These are phyloP conservation scores for Drosophila borborema DNA, from an alignment of 2,888 invertebrate species.

Conservation along the genomic window DNA sequence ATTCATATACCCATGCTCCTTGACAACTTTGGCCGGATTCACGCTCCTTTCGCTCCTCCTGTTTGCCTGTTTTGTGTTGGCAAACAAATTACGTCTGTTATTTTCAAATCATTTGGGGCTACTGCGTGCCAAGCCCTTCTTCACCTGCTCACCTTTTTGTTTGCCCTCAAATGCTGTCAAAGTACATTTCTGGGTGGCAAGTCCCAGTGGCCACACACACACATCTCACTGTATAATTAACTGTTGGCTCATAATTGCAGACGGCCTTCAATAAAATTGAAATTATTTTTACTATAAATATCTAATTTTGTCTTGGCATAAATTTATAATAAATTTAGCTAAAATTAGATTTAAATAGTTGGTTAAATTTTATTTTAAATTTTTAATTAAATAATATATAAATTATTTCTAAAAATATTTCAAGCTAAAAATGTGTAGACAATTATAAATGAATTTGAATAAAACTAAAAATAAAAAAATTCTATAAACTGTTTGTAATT, in stretches of 20 bases:
- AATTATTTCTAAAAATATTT: neutral
- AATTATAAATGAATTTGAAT: too few species aligned
- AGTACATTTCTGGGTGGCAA: constrained; percentile 12
- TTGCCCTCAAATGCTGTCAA: constrained; percentile 8
- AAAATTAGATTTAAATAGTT: neutral
- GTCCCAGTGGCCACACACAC: constrained; percentile 15
- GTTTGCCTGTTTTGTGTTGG: constrained; percentile 50
- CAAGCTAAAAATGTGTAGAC: too few species aligned
- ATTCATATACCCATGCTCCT: neutral
- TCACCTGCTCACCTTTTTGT: constrained; percentile 34
- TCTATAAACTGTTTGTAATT: too few species aligned
- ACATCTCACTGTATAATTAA: neutral
- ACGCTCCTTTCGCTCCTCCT: neutral
- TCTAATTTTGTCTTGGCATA: neutral
- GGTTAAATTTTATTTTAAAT: neutral
- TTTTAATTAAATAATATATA: neutral
- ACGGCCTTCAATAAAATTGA: neutral
- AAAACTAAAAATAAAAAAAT: too few species aligned
- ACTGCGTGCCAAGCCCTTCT: constrained; percentile 51
- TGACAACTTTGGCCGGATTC: neutral
- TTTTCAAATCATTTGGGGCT: constrained; percentile 78
- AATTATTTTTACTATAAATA: neutral
- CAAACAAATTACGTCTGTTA: constrained; percentile 78
- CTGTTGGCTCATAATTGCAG: constrained; percentile 6
- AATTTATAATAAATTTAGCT: neutral